Evolutionary conservation across 2,797 vertebrate species (phyloP).

Genomic region (Tympanoctomys barrerae): DNA sequence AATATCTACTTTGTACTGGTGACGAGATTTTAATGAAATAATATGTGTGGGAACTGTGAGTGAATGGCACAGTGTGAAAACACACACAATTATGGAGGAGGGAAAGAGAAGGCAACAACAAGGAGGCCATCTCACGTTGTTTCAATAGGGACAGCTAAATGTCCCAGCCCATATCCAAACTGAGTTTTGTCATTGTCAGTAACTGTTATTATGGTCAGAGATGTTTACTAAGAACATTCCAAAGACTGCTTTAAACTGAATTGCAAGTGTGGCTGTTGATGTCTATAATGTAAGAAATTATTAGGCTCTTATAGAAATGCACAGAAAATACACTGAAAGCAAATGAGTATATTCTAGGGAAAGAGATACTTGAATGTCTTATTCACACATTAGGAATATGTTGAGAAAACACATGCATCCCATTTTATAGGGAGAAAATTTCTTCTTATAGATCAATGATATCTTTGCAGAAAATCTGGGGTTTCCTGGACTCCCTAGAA

Average conservation of each 20-base stretch:
- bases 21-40: not conserved
- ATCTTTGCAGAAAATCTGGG: constrained; percentile 22
- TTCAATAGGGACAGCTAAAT: not conserved
- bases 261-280: not conserved
- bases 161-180: not conserved
- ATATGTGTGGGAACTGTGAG: not conserved
- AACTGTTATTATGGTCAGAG: not conserved
- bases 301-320: not conserved
- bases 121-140: not conserved
- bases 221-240: constrained; percentile 6
- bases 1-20: not conserved
- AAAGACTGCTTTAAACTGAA: constrained; percentile 20
- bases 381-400: not conserved
- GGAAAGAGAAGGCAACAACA: not conserved
- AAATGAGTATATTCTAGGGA: not conserved
- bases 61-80: not conserved
- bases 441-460: not conserved
- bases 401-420: constrained; percentile 36
- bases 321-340: not conserved
- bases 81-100: not conserved
- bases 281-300: not conserved
- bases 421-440: not conserved
- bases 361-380: not conserved
- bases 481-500: constrained; percentile 8
- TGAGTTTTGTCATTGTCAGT: not conserved